Conservation (phyloP, 2,113 vertebrate genomes). For the Xiphophorus maculatus region DNA sequence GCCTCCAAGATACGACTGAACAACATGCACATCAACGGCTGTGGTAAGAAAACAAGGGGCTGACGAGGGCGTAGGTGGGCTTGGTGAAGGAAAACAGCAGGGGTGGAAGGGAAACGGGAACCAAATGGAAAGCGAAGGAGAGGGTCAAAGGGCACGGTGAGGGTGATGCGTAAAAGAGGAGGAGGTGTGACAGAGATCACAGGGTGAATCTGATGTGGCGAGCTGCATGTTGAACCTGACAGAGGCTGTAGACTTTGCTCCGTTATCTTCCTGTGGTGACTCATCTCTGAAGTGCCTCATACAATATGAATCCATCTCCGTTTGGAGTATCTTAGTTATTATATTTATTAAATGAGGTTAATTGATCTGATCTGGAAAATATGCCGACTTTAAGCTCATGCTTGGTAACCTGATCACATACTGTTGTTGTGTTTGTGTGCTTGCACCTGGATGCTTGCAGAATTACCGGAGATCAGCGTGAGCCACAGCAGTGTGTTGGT, state of each 20-base stretch:
- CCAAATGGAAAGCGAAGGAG: slow-evolving; percentile 1
- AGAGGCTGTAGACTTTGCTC: slow-evolving; percentile 53
- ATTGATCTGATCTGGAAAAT: slow-evolving; percentile 53
- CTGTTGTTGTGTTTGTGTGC: slow-evolving; percentile 8
- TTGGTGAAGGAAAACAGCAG: not conserved
- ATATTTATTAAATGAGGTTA: slow-evolving; percentile 58
- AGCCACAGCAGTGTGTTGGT: slow-evolving; percentile 92
- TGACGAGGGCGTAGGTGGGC: not conserved
- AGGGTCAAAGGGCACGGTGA: slow-evolving; percentile 36
- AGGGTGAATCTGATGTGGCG: slow-evolving; percentile 62
- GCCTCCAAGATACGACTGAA: slow-evolving; percentile 85
- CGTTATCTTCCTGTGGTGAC: slow-evolving; percentile 59
- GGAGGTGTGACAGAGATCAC: slow-evolving; percentile 64
- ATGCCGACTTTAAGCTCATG: slow-evolving; percentile 16
- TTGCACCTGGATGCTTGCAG: slow-evolving; percentile 68
- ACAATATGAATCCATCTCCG: slow-evolving; percentile 1
- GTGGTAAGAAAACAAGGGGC: slow-evolving; percentile 80
- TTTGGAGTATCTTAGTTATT: slow-evolving; percentile 37
- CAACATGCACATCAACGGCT: slow-evolving; percentile 93
- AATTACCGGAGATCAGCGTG: slow-evolving; percentile 94
- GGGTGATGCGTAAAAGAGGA: slow-evolving; percentile 12
- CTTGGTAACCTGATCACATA: not conserved
- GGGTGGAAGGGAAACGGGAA: not conserved
- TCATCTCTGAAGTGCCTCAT: slow-evolving; percentile 54
- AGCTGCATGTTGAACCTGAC: slow-evolving; percentile 57